A percentile compares a stretch with the other conserved stretches of the same genome.
Evolutionary conservation across 2,888 invertebrate species (phyloP).

Genomic region (Hyppa rectilinea): DNA sequence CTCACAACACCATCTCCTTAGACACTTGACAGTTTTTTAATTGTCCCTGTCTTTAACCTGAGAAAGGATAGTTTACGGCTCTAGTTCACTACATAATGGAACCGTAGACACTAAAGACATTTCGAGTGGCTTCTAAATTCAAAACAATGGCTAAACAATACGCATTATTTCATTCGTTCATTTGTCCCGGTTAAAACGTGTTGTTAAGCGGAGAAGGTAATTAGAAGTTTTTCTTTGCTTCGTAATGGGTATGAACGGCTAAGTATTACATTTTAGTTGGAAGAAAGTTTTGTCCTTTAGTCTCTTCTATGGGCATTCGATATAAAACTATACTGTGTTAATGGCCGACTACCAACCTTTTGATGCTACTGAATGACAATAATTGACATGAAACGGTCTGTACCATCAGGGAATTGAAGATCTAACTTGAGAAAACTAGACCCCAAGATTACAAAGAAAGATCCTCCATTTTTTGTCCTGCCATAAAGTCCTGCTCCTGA

Average conservation of each 20-base stretch:
- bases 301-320: no score
- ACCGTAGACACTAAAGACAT: conserved; percentile 29
- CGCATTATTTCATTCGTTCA: conserved; percentile 58
- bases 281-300: background rate
- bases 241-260: background rate
- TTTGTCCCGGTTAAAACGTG: conserved; percentile 43
- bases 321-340: background rate
- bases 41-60: conserved; percentile 50
- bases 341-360: no score
- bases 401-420: background rate
- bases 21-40: conserved; percentile 33
- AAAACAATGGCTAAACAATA: conserved; percentile 56
- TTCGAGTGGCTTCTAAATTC: conserved; percentile 43
- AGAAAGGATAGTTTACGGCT: conserved; percentile 32
- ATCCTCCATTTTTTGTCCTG: background rate
- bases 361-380: background rate
- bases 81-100: conserved; percentile 24
- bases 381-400: background rate
- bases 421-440: background rate
- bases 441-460: background rate
- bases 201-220: conserved; percentile 14
- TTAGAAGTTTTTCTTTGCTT: conserved; percentile 21
- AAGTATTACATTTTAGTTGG: background rate
- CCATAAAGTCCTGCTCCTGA: background rate
- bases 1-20: conserved; percentile 2